Conservation (phyloP, 2,888 invertebrate genomes). For the Hemicrepidius hirtus region DNA sequence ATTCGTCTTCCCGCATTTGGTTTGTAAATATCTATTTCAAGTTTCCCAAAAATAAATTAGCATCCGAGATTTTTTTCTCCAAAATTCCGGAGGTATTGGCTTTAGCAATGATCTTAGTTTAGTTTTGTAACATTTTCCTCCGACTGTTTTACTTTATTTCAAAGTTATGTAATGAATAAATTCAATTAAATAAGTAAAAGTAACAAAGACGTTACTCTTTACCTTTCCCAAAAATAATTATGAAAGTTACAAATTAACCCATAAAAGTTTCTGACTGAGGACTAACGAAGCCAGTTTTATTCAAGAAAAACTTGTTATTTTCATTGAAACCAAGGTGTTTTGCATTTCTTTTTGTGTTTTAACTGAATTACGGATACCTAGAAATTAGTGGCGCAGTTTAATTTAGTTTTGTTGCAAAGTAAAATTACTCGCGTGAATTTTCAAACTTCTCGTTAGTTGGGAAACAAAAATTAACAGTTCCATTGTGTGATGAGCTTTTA, state of each 20-base stretch:
- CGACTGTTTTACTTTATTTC: no score
- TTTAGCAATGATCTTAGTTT: no score
- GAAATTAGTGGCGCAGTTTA: background rate
- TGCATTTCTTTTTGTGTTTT: constrained; percentile 4
- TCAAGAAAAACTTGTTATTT: background rate
- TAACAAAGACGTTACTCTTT: no score
- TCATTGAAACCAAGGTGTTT: background rate
- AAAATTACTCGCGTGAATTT: background rate
- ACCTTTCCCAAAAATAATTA: background rate
- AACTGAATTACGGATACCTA: background rate
- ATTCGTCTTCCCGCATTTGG: no score
- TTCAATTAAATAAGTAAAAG: no score
- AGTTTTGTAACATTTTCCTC: no score
- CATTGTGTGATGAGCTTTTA: constrained; percentile 10
- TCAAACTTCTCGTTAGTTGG: background rate
- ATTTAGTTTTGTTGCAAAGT: background rate
- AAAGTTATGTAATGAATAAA: no score
- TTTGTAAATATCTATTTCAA: no score
- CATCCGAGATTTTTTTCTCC: no score
- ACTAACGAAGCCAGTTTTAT: background rate
- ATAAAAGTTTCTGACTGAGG: background rate
- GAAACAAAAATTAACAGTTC: constrained; percentile 7
- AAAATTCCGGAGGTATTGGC: no score
- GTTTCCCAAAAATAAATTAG: no score
- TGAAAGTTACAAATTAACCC: background rate